Evolutionary conservation across 2,113 vertebrate genomes (phyloP), one percentile per base, ranked within the genome.

Genomic region (Pelvicachromis taeniatus): DNA sequence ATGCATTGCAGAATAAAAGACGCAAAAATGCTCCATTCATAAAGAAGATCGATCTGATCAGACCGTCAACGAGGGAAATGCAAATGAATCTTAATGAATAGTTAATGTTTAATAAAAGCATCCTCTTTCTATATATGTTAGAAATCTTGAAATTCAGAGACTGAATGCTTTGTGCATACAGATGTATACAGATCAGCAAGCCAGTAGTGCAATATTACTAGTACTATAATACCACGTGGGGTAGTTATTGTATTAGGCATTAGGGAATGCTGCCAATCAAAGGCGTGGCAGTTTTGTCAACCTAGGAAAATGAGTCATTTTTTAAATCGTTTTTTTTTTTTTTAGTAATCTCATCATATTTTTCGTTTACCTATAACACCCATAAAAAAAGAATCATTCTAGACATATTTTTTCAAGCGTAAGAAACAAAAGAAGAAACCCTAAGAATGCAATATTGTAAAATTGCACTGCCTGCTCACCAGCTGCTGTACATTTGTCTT

Each of bases 401-500:
- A 42, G 63, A 48, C 26, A n/a, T 31, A 50, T 52, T 75, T 75
- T 54, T 48, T 52, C 17, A 19, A 65, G 52, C 17, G 11, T 50
- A 75, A 75, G 70, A 75, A 48, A 33, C 45, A 75, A 75, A 54
- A 75, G 3, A 75, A 70, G 6, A 65, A 82, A 14, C 61, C 6
- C 50, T 19, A 7, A 48, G 35, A 61, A 79, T 50, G 78, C 23
- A 77, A 68, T 58, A 70, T 29, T 84, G 40, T 31, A 81, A 78
- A 83, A 70, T 59, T 58, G 26, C 11, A 77, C 52, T 61, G 42
- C 35, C 63, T 81, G 40, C 31, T 87, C 40, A 77, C 80, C 81
- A 78, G 78, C 84, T 88, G 85, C 77, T 78, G 78, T 84, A 68
- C 17, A 48, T 85, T 87, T 92, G 54, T 85, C 63, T 80, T 56